Base-by-base conservation (phyloP, 1,140 invertebrate genomes). In the Drosophila ficusphila region DNA sequence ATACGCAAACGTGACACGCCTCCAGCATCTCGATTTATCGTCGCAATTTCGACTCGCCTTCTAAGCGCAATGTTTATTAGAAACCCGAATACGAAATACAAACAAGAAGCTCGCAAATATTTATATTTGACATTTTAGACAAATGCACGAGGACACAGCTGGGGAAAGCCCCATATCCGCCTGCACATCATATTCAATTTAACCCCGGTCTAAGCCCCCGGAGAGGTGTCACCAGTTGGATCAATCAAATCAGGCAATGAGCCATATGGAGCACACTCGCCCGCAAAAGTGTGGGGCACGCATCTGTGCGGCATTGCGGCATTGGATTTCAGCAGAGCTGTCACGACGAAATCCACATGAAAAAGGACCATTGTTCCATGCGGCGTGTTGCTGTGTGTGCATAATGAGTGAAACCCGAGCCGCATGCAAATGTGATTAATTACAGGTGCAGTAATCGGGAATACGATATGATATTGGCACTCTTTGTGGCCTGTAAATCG, bases 41-140 rank as follows among this genome's bases (percentile, higher is more conserved):
- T 8, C 25, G 42, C 60, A 44, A 48, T 62, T 49, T 31, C 41
- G 41, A 23, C 27, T n/a, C 41, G 54, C 12, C 39, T 42, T 39
- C 23, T 44, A 48, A 48, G 67, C 46, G 67, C 68, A 49, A 48
- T 81, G 79, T 83, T 58, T 78, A 70, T 78, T 77, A 57, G 62
- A 60, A 47, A 47, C 53, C 36, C 74, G 19, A 74, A 70, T 70
- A 52, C 62, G 39, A 42, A 82, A 83, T 68, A 56, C 74, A 77
- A 64, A 60, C 52, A 78, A 54, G 53, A 52, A 65, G 60, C 62
- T 47, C 44, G 34, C 52, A 83, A 83, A 83, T 82, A 82, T 82
- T 82, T 82, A 68, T 77, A 61, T 81, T 72, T 61, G 72, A 44
- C 67, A 82, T 82, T 81, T 81, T 73, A 77, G 73, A 82, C 56